Percentiles rank a stretch among this genome's conserved stretches.
Conservation (phyloP, 2,113 vertebrate genomes). For the Mastomys coucha region DNA sequence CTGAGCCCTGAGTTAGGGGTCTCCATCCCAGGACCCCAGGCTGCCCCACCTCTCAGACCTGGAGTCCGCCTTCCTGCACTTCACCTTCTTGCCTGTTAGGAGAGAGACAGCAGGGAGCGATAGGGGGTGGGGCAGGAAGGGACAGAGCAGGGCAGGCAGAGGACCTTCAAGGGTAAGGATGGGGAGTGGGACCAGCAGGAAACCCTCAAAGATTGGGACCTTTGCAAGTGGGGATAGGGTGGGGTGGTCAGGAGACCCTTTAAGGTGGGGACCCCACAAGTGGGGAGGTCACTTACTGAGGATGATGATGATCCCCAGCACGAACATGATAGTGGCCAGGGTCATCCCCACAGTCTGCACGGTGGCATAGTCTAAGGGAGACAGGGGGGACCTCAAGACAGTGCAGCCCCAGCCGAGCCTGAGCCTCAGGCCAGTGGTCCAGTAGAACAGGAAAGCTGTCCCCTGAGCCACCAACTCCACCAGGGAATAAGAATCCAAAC, state of each 20-base stretch:
- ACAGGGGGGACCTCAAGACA: background rate
- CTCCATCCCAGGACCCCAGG: background rate
- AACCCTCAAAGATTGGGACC: background rate
- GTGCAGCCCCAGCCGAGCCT: background rate
- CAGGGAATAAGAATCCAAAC: background rate
- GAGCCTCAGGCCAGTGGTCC: background rate
- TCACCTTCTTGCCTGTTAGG: constrained; percentile 82
- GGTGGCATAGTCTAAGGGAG: constrained; percentile 91
- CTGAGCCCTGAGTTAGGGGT: too few relatives aligned
- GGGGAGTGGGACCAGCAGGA: background rate
- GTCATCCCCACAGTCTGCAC: constrained; percentile 92
- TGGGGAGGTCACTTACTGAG: constrained; percentile 87
- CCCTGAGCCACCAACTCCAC: background rate
- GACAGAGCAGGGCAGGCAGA: background rate
- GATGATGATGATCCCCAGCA: constrained; percentile 92
- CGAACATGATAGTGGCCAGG: constrained; percentile 92
- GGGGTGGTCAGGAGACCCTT: background rate
- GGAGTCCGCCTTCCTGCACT: constrained; percentile 82
- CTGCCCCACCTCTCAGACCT: constrained; percentile 81
- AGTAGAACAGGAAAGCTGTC: background rate
- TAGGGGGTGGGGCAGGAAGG: background rate
- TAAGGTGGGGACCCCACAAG: background rate
- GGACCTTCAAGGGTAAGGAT: background rate
- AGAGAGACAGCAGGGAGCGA: constrained; percentile 12
- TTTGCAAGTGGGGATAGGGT: too few relatives aligned